phyloP scores from a whole-genome alignment of 2,888 invertebrate species.

The Ichneumoninae sp. region DNA sequence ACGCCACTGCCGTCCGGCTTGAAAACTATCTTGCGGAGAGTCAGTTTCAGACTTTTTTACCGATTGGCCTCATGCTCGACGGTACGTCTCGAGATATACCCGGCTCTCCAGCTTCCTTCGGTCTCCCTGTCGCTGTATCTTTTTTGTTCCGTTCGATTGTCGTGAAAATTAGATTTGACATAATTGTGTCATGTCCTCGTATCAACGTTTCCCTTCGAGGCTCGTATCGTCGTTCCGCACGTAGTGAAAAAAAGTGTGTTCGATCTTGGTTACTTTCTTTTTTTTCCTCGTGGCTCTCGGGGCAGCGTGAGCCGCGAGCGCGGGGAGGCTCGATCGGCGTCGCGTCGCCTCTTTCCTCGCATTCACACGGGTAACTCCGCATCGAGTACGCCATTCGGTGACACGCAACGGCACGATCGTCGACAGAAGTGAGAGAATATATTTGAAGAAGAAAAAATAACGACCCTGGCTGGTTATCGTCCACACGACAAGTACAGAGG shows the following conservation, averaged over 20 bases:
- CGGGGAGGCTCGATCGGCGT: slow-evolving; percentile 53
- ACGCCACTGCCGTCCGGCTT: background rate
- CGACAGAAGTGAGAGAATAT: background rate
- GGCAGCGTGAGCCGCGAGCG: slow-evolving; percentile 17
- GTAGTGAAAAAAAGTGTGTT: background rate
- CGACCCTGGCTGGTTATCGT: slow-evolving; percentile 23
- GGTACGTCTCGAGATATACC: background rate
- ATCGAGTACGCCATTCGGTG: slow-evolving; percentile 55
- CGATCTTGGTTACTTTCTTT: background rate
- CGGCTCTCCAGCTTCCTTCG: slow-evolving; percentile 6
- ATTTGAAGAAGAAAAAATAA: background rate
- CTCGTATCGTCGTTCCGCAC: background rate
- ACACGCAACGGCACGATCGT: background rate
- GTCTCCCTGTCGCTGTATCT: background rate
- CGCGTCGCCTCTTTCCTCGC: slow-evolving; percentile 38
- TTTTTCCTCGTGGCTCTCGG: slow-evolving; percentile 1
- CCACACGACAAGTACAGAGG: slow-evolving; percentile 22
- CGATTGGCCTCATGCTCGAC: background rate
- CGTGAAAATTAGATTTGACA: background rate
- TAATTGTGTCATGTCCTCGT: background rate
- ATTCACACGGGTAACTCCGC: slow-evolving; percentile 52
- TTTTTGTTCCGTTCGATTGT: background rate
- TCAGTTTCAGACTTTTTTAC: background rate
- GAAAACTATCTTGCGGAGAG: background rate
- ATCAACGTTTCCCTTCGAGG: background rate